Conservation (phyloP, 2,113 vertebrate genomes). For the Morphnarchus princeps region DNA sequence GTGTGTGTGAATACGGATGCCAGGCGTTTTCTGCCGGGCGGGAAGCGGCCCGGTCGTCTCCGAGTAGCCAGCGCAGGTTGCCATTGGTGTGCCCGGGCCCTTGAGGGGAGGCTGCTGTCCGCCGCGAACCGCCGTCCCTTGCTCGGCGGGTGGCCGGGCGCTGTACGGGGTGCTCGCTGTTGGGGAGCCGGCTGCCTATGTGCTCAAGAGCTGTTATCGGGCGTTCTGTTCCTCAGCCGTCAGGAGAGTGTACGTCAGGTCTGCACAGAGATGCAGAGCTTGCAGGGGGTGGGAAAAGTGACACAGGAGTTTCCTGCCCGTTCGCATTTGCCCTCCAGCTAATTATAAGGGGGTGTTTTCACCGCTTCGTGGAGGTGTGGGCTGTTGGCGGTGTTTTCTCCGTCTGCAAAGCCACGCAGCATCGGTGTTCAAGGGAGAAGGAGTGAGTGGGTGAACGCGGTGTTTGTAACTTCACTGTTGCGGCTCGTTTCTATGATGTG, state of each 20-base stretch:
- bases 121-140: background rate
- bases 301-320: background rate
- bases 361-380: background rate
- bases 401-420: background rate
- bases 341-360: background rate
- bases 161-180: background rate
- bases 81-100: fast-evolving
- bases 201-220: background rate
- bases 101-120: background rate
- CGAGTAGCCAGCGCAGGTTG: background rate
- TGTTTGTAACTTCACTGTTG: background rate
- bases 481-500: background rate
- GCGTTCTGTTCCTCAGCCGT: background rate
- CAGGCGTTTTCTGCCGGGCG: background rate
- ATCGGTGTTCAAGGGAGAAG: background rate
- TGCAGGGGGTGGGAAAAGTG: background rate
- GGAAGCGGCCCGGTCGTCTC: background rate
- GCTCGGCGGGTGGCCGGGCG: background rate
- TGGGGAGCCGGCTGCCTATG: background rate
- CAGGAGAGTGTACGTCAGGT: background rate
- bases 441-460: background rate
- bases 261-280: background rate
- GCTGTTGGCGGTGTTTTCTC: background rate
- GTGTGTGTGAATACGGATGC: background rate
- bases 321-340: background rate